Conservation (phyloP, 2,888 invertebrate genomes). For the Acleris laterana region DNA sequence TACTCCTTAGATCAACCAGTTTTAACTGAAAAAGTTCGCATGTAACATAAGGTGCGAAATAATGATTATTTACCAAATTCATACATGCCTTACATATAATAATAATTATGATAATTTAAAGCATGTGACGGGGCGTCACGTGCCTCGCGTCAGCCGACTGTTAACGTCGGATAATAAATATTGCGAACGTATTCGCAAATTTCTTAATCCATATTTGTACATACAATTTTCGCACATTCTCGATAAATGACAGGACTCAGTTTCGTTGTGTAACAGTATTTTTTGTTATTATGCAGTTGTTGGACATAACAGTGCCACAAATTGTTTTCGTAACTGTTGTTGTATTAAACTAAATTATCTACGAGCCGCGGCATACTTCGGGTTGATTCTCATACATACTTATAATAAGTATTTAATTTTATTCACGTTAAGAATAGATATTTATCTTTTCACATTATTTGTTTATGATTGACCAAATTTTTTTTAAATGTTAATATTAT, state of each 20-base stretch:
- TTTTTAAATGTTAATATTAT: too few species aligned
- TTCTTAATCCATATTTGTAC: slow-evolving; percentile 26
- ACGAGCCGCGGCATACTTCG: too few species aligned
- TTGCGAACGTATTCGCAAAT: slow-evolving; percentile 8
- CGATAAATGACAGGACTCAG: background rate
- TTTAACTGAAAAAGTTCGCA: background rate
- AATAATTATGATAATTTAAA: slow-evolving; percentile 21
- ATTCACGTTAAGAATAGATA: too few species aligned
- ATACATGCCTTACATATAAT: background rate
- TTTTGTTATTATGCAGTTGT: background rate
- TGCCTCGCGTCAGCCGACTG: slow-evolving; percentile 6
- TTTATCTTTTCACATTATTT: too few species aligned
- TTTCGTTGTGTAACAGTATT: background rate
- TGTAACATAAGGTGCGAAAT: background rate
- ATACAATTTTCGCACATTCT: slow-evolving; percentile 10
- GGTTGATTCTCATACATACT: too few species aligned
- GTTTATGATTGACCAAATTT: too few species aligned
- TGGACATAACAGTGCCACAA: background rate
- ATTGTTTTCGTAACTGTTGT: too few species aligned
- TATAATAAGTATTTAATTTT: too few species aligned
- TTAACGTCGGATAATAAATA: slow-evolving; percentile 9
- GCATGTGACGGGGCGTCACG: slow-evolving; percentile 19
- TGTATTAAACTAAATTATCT: too few species aligned
- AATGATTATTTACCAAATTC: background rate
- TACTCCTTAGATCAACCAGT: too few species aligned